Conservation (phyloP, 2,888 invertebrate species). For the Halocaridina rubra region DNA sequence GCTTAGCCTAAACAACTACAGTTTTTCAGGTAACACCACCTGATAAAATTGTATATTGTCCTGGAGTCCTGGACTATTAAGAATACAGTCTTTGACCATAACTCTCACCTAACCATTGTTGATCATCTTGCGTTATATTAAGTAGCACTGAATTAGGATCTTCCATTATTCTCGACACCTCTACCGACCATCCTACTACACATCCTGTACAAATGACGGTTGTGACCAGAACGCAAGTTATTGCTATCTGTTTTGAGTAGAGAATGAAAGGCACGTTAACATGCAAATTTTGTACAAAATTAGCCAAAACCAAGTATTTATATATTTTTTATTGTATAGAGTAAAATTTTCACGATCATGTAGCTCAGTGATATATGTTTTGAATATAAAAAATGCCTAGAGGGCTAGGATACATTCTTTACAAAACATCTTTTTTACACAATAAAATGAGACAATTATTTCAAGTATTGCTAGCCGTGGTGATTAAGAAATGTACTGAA, state of each 20-base stretch:
- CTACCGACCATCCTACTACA: conserved; percentile 62
- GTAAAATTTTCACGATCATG: no score
- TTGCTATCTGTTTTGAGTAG: conserved; percentile 26
- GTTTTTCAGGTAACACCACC: no score
- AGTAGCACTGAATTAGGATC: conserved; percentile 34
- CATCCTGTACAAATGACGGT: conserved; percentile 42
- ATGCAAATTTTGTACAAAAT: no score
- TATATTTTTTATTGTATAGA: no score
- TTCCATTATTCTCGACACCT: conserved; percentile 45
- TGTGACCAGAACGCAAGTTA: conserved; percentile 22
- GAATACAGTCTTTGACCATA: no score
- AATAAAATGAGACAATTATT: neutral
- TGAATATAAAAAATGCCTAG: no score
- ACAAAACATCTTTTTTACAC: neutral
- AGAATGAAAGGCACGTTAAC: neutral
- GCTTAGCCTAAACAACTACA: no score
- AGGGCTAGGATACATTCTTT: no score
- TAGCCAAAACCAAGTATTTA: no score
- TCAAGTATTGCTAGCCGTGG: neutral
- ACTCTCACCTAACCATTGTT: conserved; percentile 61
- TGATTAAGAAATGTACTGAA: neutral
- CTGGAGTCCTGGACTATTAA: no score
- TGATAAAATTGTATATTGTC: no score
- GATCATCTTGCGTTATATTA: conserved; percentile 48
- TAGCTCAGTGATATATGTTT: no score